Evolutionary conservation across 1,140 invertebrate species (phyloP), one percentile per base, ranked within the genome.

Genomic region (Whitmania pigra): DNA sequence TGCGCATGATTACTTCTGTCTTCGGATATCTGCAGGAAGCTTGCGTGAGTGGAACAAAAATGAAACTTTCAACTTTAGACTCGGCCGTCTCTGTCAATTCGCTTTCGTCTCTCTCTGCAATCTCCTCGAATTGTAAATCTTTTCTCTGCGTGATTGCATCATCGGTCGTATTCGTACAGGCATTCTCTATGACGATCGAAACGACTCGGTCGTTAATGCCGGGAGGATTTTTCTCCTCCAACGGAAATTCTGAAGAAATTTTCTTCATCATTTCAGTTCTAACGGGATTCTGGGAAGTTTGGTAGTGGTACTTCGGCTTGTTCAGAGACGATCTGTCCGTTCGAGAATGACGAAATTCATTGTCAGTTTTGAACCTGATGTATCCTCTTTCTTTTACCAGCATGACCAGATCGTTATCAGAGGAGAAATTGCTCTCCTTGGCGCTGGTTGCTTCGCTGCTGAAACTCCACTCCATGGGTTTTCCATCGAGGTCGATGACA

Each of bases 301-400:
- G 22, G 57, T 15, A 4, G 57, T 15, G 0, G 15, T 25, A 25
- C 22, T 25, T 22, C 18, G 22, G 7, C 9, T 49, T 49, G 43
- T 4, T 49, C 43, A 49, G 43, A 15, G 43, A 49, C 43, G 15
- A 49, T 11, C 43, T 49, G 43, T 49, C 43, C 13, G 43, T 49
- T 17, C 43, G 43, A 17, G 43, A 49, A 49, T 11, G 15, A 17
- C 43, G 43, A 49, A 49, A 11, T n/a, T 63, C 57, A 18, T 63
- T 63, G 57, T 63, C 29, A 22, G 57, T 63, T 63, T 31, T 63
- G 57, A 63, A 63, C 11, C 57, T 22, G 57, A 63, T 63, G 57
- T 63, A 63, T 31, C 57, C 57, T 63, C 29, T 63, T 7, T 63
- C 57, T 7, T 63, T 63, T 11, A 63, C 29, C 57, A 63, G 57